phyloP scores from a whole-genome alignment of 1,140 invertebrate genomes.

The Battus philenor region DNA sequence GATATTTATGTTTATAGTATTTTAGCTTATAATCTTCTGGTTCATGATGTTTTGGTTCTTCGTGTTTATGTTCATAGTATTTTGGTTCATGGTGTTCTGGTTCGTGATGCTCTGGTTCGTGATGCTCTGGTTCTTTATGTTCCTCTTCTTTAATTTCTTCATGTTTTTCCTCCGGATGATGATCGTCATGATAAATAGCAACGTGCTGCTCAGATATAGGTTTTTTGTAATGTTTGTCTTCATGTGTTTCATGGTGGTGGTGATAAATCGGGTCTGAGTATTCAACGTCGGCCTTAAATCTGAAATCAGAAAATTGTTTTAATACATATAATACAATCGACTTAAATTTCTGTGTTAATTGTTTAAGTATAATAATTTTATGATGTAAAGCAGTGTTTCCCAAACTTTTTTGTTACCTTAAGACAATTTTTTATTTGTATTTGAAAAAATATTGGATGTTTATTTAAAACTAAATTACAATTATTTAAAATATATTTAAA shows the following conservation, averaged over 20 bases:
- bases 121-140: no score
- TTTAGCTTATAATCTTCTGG: no score
- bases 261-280: constrained; percentile 14
- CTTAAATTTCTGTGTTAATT: no score
- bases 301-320: constrained; percentile 13
- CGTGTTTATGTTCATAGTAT: no score
- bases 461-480: no score
- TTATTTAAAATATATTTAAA: background rate
- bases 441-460: no score
- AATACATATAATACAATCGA: background rate
- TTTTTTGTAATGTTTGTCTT: background rate
- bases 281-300: constrained; percentile 18
- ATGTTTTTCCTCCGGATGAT: constrained; percentile 6
- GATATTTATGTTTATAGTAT: constrained; percentile 1
- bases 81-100: constrained; percentile 3
- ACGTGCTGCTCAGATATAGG: constrained; percentile 8
- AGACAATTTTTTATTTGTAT: no score
- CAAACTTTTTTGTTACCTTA: no score
- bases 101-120: constrained; percentile 4
- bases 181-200: background rate
- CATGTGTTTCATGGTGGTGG: constrained; percentile 7
- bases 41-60: no score
- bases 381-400: no score
- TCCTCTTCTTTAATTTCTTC: background rate
- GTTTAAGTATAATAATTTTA: no score